Evolutionary conservation across 2,113 vertebrate species (phyloP).

Genomic region (Oryzias curvinotus): DNA sequence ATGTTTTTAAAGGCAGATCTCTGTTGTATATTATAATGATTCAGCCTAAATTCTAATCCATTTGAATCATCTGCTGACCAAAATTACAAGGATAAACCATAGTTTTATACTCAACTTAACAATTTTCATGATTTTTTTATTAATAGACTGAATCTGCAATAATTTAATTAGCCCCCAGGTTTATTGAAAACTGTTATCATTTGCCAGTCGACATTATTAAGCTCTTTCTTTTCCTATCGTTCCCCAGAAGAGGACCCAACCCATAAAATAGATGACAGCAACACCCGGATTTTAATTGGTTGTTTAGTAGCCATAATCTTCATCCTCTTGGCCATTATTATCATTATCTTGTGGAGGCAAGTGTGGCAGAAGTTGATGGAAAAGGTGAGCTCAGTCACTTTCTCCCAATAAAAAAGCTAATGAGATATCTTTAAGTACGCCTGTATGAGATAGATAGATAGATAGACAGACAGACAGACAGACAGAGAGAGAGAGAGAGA

Average conservation of each 20-base stretch:
- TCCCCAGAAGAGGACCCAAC: slow-evolving; percentile 82
- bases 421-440: not conserved
- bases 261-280: slow-evolving; percentile 95
- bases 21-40: too few species aligned
- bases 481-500: too few species aligned
- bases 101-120: too few species aligned
- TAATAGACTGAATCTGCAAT: too few species aligned
- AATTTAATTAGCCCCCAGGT: too few species aligned
- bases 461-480: too few species aligned
- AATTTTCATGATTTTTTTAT: too few species aligned
- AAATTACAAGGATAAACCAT: too few species aligned
- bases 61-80: too few species aligned
- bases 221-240: slow-evolving; percentile 27
- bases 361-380: slow-evolving; percentile 99
- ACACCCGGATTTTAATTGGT: slow-evolving; percentile 93
- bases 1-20: too few species aligned
- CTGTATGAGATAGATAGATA: too few species aligned
- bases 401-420: not conserved
- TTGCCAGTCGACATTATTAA: slow-evolving; percentile 3
- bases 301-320: slow-evolving; percentile 98
- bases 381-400: slow-evolving; percentile 81
- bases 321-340: slow-evolving; percentile 93
- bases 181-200: not conserved
- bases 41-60: too few species aligned
- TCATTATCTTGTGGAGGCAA: slow-evolving; percentile 97